Conservation (phyloP, 30 jellyfish, hydroid and myxozoan genomes). For the Aurelia sp. region DNA sequence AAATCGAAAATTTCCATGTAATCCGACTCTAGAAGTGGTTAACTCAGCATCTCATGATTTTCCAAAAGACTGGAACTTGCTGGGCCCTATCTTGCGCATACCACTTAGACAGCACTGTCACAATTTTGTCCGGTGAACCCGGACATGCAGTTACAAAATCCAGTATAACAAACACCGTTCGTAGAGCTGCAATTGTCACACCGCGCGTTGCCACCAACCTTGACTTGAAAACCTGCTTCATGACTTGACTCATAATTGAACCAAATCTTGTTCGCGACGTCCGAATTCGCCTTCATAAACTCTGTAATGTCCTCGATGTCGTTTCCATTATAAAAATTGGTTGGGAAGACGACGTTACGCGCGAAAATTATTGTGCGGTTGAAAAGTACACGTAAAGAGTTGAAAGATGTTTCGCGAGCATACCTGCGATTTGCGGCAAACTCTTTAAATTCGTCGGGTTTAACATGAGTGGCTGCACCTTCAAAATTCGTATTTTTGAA, state of each 20-base stretch:
- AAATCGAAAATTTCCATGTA: too few species aligned
- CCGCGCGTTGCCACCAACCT: constrained; percentile 80
- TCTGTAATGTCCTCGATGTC: constrained; percentile 84
- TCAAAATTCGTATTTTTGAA: constrained; percentile 73
- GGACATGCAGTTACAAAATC: constrained; percentile 85
- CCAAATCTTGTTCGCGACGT: constrained; percentile 82
- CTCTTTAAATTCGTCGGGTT: constrained; percentile 86
- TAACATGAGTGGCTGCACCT: constrained; percentile 66
- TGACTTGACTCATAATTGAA: constrained; percentile 80
- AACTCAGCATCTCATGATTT: too few species aligned
- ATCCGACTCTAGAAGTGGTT: too few species aligned
- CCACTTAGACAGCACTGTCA: constrained; percentile 32
- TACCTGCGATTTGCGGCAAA: constrained; percentile 88
- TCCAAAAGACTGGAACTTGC: too few species aligned
- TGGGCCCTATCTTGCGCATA: too few species aligned
- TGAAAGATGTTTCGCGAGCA: constrained; percentile 67
- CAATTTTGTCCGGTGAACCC: constrained; percentile 89
- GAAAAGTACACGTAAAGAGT: constrained; percentile 84
- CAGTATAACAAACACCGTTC: constrained; percentile 94
- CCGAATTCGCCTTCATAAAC: constrained; percentile 85
- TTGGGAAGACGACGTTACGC: constrained; percentile 74
- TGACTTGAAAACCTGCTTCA: constrained; percentile 82
- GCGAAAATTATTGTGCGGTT: constrained; percentile 90
- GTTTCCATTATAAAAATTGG: constrained; percentile 67
- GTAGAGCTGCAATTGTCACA: constrained; percentile 90